Evolutionary conservation across 1,140 invertebrate genomes (phyloP), one percentile per base, ranked within the genome.

Genomic region (Zaprionus kolodkinae): DNA sequence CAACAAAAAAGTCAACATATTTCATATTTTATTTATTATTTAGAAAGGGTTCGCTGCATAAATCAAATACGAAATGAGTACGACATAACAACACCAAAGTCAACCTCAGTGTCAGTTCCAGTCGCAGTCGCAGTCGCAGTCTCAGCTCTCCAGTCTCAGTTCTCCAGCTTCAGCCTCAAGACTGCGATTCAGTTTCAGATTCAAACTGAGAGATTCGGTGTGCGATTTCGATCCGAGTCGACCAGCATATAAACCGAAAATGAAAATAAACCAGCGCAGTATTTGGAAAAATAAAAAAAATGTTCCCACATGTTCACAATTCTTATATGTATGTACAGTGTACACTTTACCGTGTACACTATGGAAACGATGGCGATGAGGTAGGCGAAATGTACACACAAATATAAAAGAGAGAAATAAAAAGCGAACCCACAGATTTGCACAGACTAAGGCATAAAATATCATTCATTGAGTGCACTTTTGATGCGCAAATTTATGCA

Each of bases 1-100:
- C 30, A 62, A 63, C 52, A 74, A 66, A 67, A 78, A 81, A 78
- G 59, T 85, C 85, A 72, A 89, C 85, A 89, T 89, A 85, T 89
- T 85, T 89, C 85, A 89, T 89, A 89, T 89, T 89, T 88, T 89
- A 89, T 89, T 89, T 89, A 89, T 89, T 89, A 89, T 89, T 89
- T 89, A 89, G 85, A 89, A 89, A 89, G 78, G 85, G 85, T 89
- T 80, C 69, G 86, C 69, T 89, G 85, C 85, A 89, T 89, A 89
- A 89, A 89, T 89, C 85, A 89, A 89, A 88, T 75, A 80, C 76
- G 85, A 89, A 89, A 89, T 89, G 81, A 88, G 84, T 88, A 88
- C 84, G 84, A 88, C 84, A 88, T 89, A 88, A 88, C 84, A 88
- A 89, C 85, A 88, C 84, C 78, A 89, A 85, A 78, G 67, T 66